Percentiles rank a stretch among this genome's conserved stretches.
These are phyloP conservation scores for Tenthredo distinguenda DNA, from an alignment of 2,888 invertebrate genomes.

Conservation along the genomic window DNA sequence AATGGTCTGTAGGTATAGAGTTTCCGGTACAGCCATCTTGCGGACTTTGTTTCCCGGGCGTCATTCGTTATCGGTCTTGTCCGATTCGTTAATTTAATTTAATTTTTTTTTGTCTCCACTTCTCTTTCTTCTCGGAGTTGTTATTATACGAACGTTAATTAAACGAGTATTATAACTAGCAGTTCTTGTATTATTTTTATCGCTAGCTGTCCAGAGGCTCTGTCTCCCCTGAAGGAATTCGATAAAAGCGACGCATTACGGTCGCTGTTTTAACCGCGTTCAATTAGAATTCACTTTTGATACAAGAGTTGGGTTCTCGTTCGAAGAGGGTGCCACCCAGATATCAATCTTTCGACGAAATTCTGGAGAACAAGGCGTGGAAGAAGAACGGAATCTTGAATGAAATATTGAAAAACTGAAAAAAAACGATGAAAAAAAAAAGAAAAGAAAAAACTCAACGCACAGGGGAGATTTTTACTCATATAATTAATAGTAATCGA, in stretches of 20 bases:
- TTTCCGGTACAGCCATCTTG: constrained; percentile 38
- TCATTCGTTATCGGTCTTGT: constrained; percentile 55
- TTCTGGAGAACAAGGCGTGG: not conserved
- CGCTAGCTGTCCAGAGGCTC: constrained; percentile 45
- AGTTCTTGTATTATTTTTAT: constrained; percentile 56
- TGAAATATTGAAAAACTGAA: not conserved
- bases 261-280: constrained; percentile 15
- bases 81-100: constrained; percentile 51
- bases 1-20: not conserved
- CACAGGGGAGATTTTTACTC: not conserved
- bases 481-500: constrained; percentile 3
- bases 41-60: constrained; percentile 16
- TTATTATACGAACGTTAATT: constrained; percentile 55
- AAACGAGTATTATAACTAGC: constrained; percentile 49
- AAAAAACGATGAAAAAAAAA: not conserved
- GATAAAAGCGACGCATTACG: not conserved
- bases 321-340: constrained; percentile 8
- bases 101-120: not conserved
- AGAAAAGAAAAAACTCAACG: no score
- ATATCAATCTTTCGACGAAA: constrained; percentile 17
- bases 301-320: not conserved
- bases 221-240: not conserved
- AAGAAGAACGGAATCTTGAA: not conserved
- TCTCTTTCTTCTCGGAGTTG: not conserved
- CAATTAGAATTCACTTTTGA: constrained; percentile 23